Conservation (phyloP, 2,888 invertebrate genomes). For the Drosophila demipolita region DNA sequence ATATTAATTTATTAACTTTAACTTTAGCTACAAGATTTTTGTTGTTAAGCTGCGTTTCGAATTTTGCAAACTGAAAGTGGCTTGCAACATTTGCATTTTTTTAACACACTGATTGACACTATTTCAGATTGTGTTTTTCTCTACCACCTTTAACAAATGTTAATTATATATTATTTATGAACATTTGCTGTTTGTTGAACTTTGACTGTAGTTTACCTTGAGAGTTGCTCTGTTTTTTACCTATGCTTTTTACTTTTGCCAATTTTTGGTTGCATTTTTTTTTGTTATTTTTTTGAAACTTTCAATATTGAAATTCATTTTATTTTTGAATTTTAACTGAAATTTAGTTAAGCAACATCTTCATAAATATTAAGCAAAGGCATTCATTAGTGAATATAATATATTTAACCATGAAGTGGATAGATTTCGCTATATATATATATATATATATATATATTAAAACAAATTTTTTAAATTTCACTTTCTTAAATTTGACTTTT, state of each 20-base stretch:
- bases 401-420: neutral
- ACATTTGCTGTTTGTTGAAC: slow-evolving; percentile 39
- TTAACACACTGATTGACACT: slow-evolving; percentile 38
- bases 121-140: slow-evolving; percentile 14
- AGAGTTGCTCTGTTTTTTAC: slow-evolving; percentile 15
- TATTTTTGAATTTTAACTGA: slow-evolving; percentile 8
- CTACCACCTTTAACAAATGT: slow-evolving; percentile 39
- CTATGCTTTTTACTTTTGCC: slow-evolving; percentile 14
- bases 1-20: slow-evolving; percentile 72
- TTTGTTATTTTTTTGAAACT: neutral
- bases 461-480: neutral
- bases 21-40: slow-evolving; percentile 36
- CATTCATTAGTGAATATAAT: neutral
- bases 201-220: slow-evolving; percentile 65
- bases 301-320: slow-evolving; percentile 17
- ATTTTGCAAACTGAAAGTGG: slow-evolving; percentile 71
- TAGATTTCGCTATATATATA: neutral
- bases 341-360: slow-evolving; percentile 3
- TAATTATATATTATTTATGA: slow-evolving; percentile 29
- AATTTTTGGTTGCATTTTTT: neutral
- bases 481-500: neutral
- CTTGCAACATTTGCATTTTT: slow-evolving; percentile 57
- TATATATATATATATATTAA: neutral
- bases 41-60: slow-evolving; percentile 42
- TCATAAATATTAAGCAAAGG: slow-evolving; percentile 10